Conservation (phyloP, 2,888 invertebrate genomes). For the Microplitis deprimator region DNA sequence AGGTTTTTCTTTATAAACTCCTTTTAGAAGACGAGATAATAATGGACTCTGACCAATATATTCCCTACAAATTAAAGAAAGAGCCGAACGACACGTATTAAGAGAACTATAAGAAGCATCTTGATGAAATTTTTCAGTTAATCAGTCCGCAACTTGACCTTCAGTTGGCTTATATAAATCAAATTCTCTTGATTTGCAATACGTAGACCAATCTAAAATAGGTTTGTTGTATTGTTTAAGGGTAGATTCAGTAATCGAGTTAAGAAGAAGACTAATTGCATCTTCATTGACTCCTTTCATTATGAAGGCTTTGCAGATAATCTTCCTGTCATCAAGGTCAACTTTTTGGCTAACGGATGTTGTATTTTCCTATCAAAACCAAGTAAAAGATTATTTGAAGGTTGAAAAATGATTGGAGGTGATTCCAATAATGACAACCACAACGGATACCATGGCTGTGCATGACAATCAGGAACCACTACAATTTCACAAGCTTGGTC, state of each 20-base stretch:
- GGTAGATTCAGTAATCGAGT: not conserved
- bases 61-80: conserved; percentile 42
- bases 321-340: conserved; percentile 5
- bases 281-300: not conserved
- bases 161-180: conserved; percentile 14
- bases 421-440: conserved; percentile 10
- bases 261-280: not conserved
- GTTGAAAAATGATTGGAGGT: not conserved
- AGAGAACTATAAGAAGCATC: conserved; percentile 46
- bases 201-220: not conserved
- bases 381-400: not conserved
- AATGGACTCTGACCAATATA: conserved; percentile 8
- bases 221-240: not conserved
- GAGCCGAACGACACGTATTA: conserved; percentile 44
- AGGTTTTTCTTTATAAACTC: conserved; percentile 43
- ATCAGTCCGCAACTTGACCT: not conserved
- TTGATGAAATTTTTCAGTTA: conserved; percentile 26
- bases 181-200: not conserved
- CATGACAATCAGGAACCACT: conserved; percentile 37
- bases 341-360: not conserved
- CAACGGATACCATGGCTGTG: conserved; percentile 44
- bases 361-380: not conserved
- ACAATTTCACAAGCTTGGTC: conserved; percentile 36
- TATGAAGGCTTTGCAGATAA: not conserved
- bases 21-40: conserved; percentile 47